These are phyloP conservation scores for Oreochromis tanganicae DNA, from an alignment of 2,113 vertebrate genomes.

Conservation along the genomic window DNA sequence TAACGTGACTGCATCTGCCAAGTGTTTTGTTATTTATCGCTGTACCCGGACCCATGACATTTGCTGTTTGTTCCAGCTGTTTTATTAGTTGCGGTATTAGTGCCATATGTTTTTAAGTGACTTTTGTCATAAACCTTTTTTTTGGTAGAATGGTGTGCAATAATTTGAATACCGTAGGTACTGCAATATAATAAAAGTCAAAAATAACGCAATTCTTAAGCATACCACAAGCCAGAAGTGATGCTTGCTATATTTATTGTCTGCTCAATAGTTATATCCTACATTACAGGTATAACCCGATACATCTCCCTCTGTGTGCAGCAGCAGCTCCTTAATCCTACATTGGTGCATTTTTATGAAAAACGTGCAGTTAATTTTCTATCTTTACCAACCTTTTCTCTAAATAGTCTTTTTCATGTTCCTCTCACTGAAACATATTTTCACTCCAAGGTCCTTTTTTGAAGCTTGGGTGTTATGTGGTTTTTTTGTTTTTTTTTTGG, in stretches of 20 bases:
- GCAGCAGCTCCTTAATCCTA: neutral
- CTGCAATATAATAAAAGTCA: neutral
- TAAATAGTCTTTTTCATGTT: neutral
- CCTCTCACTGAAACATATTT: neutral
- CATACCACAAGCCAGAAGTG: neutral
- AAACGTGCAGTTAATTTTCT: neutral
- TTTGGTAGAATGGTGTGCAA: neutral
- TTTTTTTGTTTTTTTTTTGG: neutral
- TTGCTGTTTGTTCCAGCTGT: neutral
- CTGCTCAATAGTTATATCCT: neutral
- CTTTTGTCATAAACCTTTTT: neutral
- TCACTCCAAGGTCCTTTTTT: neutral
- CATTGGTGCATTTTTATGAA: neutral
- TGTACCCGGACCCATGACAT: neutral
- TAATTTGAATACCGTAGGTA: neutral
- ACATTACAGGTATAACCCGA: neutral
- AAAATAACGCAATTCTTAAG: neutral
- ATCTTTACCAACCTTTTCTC: neutral
- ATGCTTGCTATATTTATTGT: neutral
- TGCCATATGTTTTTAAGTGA: neutral
- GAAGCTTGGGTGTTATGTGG: neutral
- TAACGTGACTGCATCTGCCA: neutral
- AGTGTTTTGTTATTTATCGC: neutral
- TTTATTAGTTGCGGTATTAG: neutral
- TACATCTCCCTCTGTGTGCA: neutral